Evolutionary conservation across 2,113 vertebrate species (phyloP), one percentile per base, ranked within the genome.

Genomic region (Polypterus senegalus): DNA sequence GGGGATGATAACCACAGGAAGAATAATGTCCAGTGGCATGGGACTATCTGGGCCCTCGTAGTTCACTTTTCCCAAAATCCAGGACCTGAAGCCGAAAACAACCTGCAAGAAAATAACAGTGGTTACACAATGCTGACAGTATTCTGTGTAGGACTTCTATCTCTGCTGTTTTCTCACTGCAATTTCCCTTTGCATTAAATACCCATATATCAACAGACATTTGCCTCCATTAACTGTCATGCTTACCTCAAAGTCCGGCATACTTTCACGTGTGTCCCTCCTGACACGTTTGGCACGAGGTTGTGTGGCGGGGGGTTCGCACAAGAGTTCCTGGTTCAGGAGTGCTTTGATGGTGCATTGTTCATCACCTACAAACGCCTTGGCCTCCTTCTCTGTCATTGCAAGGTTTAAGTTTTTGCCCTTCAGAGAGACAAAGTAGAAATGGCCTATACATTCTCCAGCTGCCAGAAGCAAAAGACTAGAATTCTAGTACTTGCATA

Each of bases 381-480:
- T 73, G 0, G 92, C 93, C 77, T 98, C 94, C 0, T 79, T 76
- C 48, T 86, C 86, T 0, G 92, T 95, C 91, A 96, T 97, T 1
- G 92, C 94, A 73, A 89, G 92, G 77, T 86, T 74, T 73, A 98
- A 88, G 46, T 94, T 91, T 65, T 73, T 84, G 59, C 94, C 94
- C 94, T 98, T 74, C 0, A 43, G 11, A 27, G 48, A 3, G 6
- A 59, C 58, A 46, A 8, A 62, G n/a, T 1, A 11, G 9, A 4
- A 27, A 27, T 27, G 27, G 27, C 27, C 27, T 27, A 27, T 27
- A 27, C 27, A 27, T 27, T 27, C 27, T 27, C 27, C 27, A 27
- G 27, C 27, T 27, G 27, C 27, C 27, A 27, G 27, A 27, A 27
- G 27, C 27, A 27, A 27, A 27, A 1, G 2, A 27, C 27, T 27